A percentile compares a stretch with the other conserved stretches of the same genome.
Conservation (phyloP, 2,113 vertebrate genomes). For the Paracanthobrama guichenoti region DNA sequence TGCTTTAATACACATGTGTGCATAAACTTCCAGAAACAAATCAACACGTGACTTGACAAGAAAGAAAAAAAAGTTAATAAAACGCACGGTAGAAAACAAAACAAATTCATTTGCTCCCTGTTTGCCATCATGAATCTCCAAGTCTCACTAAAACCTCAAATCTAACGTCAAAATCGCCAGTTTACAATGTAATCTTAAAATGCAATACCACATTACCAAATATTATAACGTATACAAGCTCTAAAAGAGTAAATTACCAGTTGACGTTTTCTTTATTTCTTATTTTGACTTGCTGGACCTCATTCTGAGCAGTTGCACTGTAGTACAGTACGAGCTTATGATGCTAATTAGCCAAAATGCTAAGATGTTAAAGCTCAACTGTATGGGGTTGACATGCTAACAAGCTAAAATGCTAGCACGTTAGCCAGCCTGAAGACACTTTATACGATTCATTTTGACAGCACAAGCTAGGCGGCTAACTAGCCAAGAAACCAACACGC, state of each 20-base stretch:
- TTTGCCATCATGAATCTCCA: conserved; percentile 45
- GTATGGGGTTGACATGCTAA: neutral
- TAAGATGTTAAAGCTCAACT: conserved; percentile 50
- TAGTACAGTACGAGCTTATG: conserved; percentile 57
- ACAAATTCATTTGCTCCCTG: conserved; percentile 64
- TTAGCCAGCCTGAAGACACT: neutral
- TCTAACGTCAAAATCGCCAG: neutral
- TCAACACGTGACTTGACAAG: conserved; percentile 13
- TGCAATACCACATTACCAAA: neutral
- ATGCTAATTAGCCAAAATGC: conserved; percentile 56
- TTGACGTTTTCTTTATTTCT: neutral
- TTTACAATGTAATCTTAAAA: neutral
- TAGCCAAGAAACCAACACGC: conserved; percentile 24
- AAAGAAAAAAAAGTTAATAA: conserved; percentile 33
- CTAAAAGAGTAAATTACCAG: neutral
- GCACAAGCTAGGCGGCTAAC: conserved; percentile 6
- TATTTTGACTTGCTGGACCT: neutral
- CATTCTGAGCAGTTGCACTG: conserved; percentile 54
- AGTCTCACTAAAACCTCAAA: conserved; percentile 43
- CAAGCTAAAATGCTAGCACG: conserved; percentile 10
- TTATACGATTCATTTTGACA: neutral
- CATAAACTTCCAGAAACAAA: neutral
- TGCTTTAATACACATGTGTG: neutral
- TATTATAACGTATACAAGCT: neutral
- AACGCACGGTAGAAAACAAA: conserved; percentile 33